Evolutionary conservation across 2,888 invertebrate genomes (phyloP).

Genomic region (Thysanoteuthis rhombus): DNA sequence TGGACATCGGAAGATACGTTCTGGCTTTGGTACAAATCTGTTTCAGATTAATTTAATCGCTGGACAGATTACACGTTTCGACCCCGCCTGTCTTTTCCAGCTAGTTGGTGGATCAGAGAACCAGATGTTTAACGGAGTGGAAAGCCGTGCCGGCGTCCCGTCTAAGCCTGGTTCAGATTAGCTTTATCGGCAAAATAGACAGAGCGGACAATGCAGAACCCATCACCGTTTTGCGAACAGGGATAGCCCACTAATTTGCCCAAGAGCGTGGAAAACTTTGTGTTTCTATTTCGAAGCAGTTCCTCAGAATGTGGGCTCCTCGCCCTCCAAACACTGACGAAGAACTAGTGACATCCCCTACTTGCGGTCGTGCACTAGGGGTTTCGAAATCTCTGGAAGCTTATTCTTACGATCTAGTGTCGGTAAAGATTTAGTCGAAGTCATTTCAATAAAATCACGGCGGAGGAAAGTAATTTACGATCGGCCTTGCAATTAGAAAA

Average conservation of each 20-base stretch:
- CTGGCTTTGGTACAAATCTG: conserved; percentile 12
- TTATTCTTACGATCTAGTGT: not conserved
- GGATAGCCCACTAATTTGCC: not conserved
- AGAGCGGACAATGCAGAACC: not conserved
- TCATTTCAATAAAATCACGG: not conserved
- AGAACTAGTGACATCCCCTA: not conserved
- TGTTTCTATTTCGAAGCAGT: not conserved
- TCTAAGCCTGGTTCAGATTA: not conserved
- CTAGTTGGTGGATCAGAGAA: not conserved
- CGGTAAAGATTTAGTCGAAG: not conserved
- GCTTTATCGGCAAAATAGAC: not conserved
- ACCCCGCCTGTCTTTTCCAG: not conserved
- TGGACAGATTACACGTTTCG: not conserved
- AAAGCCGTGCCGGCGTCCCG: not conserved
- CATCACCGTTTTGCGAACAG: not conserved
- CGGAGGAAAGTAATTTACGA: not conserved
- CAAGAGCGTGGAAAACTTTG: not conserved
- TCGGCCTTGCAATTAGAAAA: not conserved
- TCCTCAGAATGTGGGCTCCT: not conserved
- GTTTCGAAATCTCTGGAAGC: not conserved
- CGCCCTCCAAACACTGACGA: not conserved
- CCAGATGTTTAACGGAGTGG: not conserved
- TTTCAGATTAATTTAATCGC: not conserved
- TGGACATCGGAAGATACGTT: not conserved
- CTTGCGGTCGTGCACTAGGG: not conserved